Evolutionary conservation across 2,797 vertebrate genomes (phyloP).

Genomic region (Poeciliopsis gracilis): DNA sequence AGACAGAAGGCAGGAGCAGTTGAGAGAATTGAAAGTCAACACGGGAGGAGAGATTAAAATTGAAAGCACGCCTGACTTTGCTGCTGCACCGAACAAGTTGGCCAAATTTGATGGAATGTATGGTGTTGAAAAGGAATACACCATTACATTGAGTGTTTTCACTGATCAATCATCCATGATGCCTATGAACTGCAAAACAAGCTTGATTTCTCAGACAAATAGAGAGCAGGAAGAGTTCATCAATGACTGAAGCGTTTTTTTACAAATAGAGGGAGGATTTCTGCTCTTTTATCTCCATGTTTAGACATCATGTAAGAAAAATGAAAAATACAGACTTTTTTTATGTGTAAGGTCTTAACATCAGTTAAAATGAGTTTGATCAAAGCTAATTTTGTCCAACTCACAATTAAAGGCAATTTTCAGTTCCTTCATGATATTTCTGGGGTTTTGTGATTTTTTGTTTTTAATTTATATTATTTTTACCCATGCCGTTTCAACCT

Average conservation of each 20-base stretch:
- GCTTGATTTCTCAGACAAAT: constrained; percentile 37
- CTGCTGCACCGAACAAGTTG: constrained; percentile 40
- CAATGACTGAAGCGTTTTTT: constrained; percentile 35
- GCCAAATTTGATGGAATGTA: constrained; percentile 60
- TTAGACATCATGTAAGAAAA: neutral
- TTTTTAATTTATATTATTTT: too few relatives aligned
- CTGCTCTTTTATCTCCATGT: constrained; percentile 27
- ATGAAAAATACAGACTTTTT: too few relatives aligned
- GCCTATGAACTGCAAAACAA: constrained; percentile 8
- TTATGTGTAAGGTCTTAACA: too few relatives aligned
- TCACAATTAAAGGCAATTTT: too few relatives aligned
- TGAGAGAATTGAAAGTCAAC: constrained; percentile 10
- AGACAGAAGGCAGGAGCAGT: constrained; percentile 18
- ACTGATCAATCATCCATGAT: constrained; percentile 47
- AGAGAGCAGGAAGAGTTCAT: constrained; percentile 28
- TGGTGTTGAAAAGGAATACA: constrained; percentile 47
- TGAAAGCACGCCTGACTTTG: constrained; percentile 47
- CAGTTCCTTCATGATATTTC: too few relatives aligned
- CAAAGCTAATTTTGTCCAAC: too few relatives aligned
- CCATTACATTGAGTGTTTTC: constrained; percentile 50
- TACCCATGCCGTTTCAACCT: too few relatives aligned
- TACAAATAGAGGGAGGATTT: constrained; percentile 18
- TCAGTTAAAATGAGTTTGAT: too few relatives aligned
- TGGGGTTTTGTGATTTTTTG: too few relatives aligned
- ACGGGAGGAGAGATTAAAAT: constrained; percentile 41